Evolutionary conservation across 2,797 vertebrate species (phyloP), one percentile per base, ranked within the genome.

Genomic region (Leptoclinus maculatus): DNA sequence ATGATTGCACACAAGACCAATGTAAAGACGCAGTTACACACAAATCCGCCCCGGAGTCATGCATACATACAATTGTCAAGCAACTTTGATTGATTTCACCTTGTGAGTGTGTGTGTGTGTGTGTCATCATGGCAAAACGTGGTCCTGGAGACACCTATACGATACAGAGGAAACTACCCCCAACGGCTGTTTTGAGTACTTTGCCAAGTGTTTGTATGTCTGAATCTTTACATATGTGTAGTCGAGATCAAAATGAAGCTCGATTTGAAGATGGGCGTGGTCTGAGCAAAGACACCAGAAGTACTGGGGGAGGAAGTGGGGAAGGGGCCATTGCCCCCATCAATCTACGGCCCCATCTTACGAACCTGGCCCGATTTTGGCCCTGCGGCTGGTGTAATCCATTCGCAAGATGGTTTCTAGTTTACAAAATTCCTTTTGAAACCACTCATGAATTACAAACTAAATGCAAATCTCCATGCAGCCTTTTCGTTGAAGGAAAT

Each of bases 401-500:
- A 53, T 54, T 54, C 12, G 6, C 53, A 27, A 25, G 13, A 54
- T 57, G 54, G 27, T 57, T 32, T 17, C 25, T 19, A 29, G 7
- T 17, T 32, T 16, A 32, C 2, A 38, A 49, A 78, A 67, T 59
- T 59, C 39, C 5, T 57, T 79, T 69, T 45, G 1, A 70, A 64
- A 39, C n/a, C 27, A 59, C 27, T 71, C 59, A 63, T 74, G 29
- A 66, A 76, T 58, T 29, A 62, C 73, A 54, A 71, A 47, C 14
- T 51, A 5, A 58, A 71, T 66, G 38, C 53, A 67, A 71, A 75
- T 67, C 59, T 74, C 66, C 57, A 23, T 29, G 63, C 25, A 69
- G 49, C 60, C 41, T 76, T 80, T 86, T 75, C 29, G 2, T 71
- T 63, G 21, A 56, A 76, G 74, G 78, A 76, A 87, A 82, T 58